phyloP scores from a whole-genome alignment of 2,113 vertebrate genomes.

The Macquaria ambigua region DNA sequence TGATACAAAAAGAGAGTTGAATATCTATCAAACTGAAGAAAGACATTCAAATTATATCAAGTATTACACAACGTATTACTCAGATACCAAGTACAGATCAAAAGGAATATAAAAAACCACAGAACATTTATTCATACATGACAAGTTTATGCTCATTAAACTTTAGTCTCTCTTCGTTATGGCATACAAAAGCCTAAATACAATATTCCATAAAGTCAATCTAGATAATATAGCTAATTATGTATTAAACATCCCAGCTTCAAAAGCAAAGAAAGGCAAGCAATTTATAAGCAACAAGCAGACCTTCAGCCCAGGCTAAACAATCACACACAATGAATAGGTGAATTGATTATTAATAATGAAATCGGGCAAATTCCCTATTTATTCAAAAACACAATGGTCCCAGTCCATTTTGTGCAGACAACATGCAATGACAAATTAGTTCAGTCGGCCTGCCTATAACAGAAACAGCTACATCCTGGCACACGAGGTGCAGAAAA shows the following conservation, averaged over 20 bases:
- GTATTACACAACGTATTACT: neutral
- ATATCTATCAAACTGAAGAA: neutral
- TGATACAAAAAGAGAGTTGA: neutral
- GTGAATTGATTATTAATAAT: neutral
- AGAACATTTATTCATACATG: neutral
- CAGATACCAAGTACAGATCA: neutral
- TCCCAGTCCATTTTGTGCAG: neutral
- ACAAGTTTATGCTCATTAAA: too few relatives aligned
- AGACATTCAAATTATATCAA: neutral
- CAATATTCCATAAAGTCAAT: neutral
- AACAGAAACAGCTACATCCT: neutral
- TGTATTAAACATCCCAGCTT: neutral
- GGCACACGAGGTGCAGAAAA: neutral
- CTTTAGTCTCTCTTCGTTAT: too few relatives aligned
- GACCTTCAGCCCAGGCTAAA: neutral
- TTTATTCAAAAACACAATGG: neutral
- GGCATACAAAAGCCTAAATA: neutral
- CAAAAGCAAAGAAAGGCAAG: neutral
- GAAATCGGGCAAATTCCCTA: neutral
- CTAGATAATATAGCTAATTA: neutral
- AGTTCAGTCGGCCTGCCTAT: neutral
- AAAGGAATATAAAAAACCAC: neutral
- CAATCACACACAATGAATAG: neutral
- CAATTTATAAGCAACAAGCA: neutral
- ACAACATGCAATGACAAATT: neutral